These are phyloP conservation scores for Drosophila mayri DNA, from an alignment of 1,140 invertebrate species.

Conservation along the genomic window DNA sequence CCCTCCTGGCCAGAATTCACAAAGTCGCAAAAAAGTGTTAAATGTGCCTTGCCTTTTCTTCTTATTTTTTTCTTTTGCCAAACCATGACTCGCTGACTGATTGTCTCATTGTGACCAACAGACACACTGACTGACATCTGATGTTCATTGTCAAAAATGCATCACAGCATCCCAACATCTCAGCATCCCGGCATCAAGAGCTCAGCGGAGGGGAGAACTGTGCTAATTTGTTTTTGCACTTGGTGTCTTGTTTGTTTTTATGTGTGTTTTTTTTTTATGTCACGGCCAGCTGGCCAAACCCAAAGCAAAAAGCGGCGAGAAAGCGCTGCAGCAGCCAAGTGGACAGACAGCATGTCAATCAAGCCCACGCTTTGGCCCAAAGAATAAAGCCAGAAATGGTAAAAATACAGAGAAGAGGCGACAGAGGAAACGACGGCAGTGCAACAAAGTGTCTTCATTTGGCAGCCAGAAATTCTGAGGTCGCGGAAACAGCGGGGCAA, in stretches of 20 bases:
- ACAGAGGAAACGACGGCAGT: slow-evolving; percentile 40
- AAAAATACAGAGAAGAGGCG: slow-evolving; percentile 17
- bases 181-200: slow-evolving; percentile 10
- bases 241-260: slow-evolving; percentile 36
- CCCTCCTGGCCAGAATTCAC: not conserved
- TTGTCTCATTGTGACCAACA: slow-evolving; percentile 37
- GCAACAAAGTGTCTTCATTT: slow-evolving; percentile 78
- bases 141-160: slow-evolving; percentile 78
- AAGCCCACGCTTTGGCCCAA: slow-evolving; percentile 66
- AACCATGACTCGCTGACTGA: slow-evolving; percentile 52
- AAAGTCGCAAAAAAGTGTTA: slow-evolving; percentile 8
- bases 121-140: slow-evolving; percentile 59
- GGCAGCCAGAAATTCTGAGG: slow-evolving; percentile 34
- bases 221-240: slow-evolving; percentile 77
- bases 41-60: not conserved
- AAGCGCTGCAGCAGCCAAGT: slow-evolving; percentile 34
- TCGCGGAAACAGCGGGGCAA: not conserved
- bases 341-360: slow-evolving; percentile 77
- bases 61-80: not conserved
- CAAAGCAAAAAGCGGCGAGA: slow-evolving; percentile 50
- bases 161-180: slow-evolving; percentile 43
- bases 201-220: slow-evolving; percentile 16
- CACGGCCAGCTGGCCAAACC: slow-evolving; percentile 67
- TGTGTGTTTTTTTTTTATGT: slow-evolving; percentile 43
- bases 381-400: slow-evolving; percentile 32